Percentiles rank a stretch among this genome's conserved stretches.
phyloP scores from a whole-genome alignment of 2,888 invertebrate species.

The Macropis europaea region DNA sequence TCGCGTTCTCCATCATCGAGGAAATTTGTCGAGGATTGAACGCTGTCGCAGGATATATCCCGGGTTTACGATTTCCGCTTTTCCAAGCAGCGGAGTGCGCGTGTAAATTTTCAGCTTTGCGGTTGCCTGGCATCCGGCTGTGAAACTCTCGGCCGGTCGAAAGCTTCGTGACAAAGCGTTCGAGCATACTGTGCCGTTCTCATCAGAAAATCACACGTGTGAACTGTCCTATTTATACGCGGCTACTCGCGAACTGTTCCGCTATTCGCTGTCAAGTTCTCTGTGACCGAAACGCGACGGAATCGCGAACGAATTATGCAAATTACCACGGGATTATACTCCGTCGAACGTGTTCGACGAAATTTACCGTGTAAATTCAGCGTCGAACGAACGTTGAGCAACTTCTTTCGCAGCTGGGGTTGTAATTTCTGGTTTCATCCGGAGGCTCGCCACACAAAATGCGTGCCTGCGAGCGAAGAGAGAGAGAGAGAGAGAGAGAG shows the following conservation, averaged over 20 bases:
- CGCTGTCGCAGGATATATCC: background rate
- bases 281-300: background rate
- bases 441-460: too few relatives aligned
- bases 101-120: constrained; percentile 12
- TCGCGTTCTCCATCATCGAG: background rate
- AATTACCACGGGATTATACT: too few relatives aligned
- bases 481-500: too few relatives aligned
- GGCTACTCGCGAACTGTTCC: background rate
- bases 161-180: background rate
- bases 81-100: background rate
- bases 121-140: background rate
- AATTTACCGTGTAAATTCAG: too few relatives aligned
- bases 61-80: constrained; percentile 17
- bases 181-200: background rate
- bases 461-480: too few relatives aligned
- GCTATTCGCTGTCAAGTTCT: background rate
- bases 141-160: background rate
- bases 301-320: constrained; percentile 4
- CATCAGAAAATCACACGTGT: constrained; percentile 4
- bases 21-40: background rate
- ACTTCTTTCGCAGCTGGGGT: too few relatives aligned
- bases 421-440: too few relatives aligned
- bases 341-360: too few relatives aligned
- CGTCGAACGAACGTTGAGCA: too few relatives aligned
- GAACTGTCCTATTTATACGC: constrained; percentile 11